phyloP scores from a whole-genome alignment of 2,113 vertebrate species.

The Tamias sibiricus region DNA sequence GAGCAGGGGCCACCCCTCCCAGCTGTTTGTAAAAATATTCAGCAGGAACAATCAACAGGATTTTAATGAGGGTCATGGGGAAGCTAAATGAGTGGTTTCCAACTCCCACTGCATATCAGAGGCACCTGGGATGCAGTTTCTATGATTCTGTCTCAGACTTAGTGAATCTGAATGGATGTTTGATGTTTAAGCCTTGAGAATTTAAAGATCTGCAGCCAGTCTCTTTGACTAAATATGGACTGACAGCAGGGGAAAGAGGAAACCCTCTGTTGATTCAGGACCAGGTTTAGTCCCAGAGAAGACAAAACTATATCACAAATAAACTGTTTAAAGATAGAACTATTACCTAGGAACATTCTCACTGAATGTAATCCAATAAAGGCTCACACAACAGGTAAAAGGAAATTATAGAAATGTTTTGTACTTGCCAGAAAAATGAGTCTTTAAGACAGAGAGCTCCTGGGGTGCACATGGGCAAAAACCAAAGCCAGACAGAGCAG shows the following conservation, averaged over 20 bases:
- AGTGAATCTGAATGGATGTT: neutral
- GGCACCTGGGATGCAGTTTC: neutral
- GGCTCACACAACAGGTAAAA: neutral
- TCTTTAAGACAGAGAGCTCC: neutral
- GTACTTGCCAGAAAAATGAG: neutral
- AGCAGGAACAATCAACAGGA: neutral
- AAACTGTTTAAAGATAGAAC: conserved; percentile 30
- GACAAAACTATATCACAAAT: neutral
- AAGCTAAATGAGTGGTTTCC: neutral
- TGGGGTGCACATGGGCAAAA: neutral
- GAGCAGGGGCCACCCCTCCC: neutral
- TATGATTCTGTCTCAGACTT: neutral
- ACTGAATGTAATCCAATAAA: neutral
- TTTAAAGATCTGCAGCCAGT: neutral
- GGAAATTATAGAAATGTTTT: neutral
- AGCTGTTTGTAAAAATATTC: neutral
- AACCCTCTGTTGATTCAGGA: neutral
- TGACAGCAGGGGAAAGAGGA: neutral
- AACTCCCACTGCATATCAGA: neutral
- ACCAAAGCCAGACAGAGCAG: neutral
- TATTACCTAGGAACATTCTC: neutral
- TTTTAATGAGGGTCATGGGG: neutral
- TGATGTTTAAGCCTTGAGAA: neutral
- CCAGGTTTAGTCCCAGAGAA: neutral
- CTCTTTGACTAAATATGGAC: neutral